Base-by-base conservation (phyloP, 2,797 vertebrate species). In the Gymnoscopelus braueri region DNA sequence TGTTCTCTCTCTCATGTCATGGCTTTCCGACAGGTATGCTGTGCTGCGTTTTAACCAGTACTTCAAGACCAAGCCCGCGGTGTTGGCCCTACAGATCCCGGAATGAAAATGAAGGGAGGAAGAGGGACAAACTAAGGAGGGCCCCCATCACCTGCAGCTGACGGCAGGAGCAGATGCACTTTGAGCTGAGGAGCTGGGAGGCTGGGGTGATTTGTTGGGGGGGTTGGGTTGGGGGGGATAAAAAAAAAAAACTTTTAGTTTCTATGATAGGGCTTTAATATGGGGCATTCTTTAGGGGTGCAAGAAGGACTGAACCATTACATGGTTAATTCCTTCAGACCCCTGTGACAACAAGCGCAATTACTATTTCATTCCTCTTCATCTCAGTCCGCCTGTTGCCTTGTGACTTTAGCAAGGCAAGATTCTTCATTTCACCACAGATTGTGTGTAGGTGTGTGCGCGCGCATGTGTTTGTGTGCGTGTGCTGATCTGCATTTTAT, bases 11-110 rank as follows among this genome's bases (percentile, higher is more conserved):
- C 39, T 44, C 29, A 32, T 32, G 32, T 35, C 32, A 5, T 1
- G 29, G 29, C 29, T 35, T 35, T 44, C 39, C 39, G 7, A 3
- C 91, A 99, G 98, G 87, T 99, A 99, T 47, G 97, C 97, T 2
- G 95, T 96, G 86, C 92, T 98, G 70, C 95, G 97, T 72, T 98
- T 99, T 89, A 95, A 96, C 84, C 95, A 96, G 76, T 99, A 99
- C 94, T 99, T 98, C 86, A 94, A 95, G 90, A 96, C 95, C 92
- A 99, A 99, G 91, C 96, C 96, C 13, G 86, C 90, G 29, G 93
- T 96, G 86, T 91, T 94, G 74, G 94, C 95, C 73, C 92, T 98
- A 80, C 93, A 96, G 91, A 84, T 93, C 84, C 94, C 95, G 63
- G 95, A 97, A 80, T 98, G 94, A 96, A 8, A 10, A 44, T 10